A percentile compares a stretch with the other conserved stretches of the same genome.
Conservation (phyloP, 2,797 vertebrate genomes). For the Sparus aurata region DNA sequence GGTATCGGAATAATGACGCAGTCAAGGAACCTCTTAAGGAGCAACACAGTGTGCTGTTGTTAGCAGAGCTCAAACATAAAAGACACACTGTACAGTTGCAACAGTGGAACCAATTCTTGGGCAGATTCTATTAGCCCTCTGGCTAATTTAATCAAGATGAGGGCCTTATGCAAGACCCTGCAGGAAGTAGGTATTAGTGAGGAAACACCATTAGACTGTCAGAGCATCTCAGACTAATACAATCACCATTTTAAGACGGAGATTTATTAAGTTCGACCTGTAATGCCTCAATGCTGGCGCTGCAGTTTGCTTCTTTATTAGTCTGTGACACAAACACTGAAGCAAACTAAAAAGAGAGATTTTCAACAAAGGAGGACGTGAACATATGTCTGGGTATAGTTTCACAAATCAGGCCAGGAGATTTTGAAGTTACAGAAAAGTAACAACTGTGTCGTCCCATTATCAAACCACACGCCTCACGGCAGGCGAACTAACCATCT, state of each 20-base stretch:
- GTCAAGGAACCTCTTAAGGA: slow-evolving; percentile 57
- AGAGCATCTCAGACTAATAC: slow-evolving; percentile 69
- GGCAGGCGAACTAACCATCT: not conserved
- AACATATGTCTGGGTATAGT: not conserved
- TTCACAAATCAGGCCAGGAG: not conserved
- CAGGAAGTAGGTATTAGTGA: slow-evolving; percentile 78
- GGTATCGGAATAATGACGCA: slow-evolving; percentile 43
- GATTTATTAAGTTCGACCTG: slow-evolving; percentile 59
- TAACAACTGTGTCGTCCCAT: not conserved
- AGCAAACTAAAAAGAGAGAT: not conserved
- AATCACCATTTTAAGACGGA: slow-evolving; percentile 61
- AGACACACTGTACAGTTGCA: slow-evolving; percentile 61
- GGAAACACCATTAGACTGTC: slow-evolving; percentile 74
- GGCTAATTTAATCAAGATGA: slow-evolving; percentile 79
- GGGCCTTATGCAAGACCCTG: slow-evolving; percentile 68
- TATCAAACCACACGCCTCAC: not conserved
- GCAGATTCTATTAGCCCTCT: slow-evolving; percentile 76
- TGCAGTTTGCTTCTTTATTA: slow-evolving; percentile 51
- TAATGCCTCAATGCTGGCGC: slow-evolving; percentile 28
- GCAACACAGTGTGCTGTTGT: slow-evolving; percentile 70
- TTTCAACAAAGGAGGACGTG: slow-evolving; percentile 1
- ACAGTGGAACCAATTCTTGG: slow-evolving; percentile 70
- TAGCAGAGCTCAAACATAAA: slow-evolving; percentile 54
- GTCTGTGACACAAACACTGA: slow-evolving; percentile 13
- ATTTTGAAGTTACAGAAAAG: not conserved